Base-by-base conservation (phyloP, 2,888 invertebrate genomes). In the Nemurella pictetii region DNA sequence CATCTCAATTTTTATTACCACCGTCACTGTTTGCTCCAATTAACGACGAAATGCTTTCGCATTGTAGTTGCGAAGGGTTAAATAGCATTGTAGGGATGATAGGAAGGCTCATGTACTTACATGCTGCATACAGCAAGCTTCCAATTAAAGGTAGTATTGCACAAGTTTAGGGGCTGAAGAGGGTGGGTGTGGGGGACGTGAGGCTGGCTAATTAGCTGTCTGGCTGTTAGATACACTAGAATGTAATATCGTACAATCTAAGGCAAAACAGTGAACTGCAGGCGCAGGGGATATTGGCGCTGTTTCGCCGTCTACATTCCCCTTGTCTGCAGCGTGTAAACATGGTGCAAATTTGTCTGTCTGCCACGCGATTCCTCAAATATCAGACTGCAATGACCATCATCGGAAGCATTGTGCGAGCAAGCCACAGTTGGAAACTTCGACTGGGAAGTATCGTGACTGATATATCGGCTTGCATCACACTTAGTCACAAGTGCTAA, bases 101-200 rank as follows among this genome's bases (percentile, higher is more conserved):
- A 15, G 28, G 28, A 55, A 29, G 72, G 72, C 15, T 25, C 27
- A 55, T 82, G 27, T 29, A 72, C 72, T 55, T 72, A 82, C 82
- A 55, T 27, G 27, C n/a, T 82, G 55, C 27, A 82, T 27, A 82
- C 55, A 55, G 55, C 82, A 55, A 12, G 55, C 84, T 85, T 86
- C 86, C 86, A 86, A 86, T 86, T 86, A 86, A 86, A 86, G 86
- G 86, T 55, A 55, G 55, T 86, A 86, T 86, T 85, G 86, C 84
- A 86, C 85, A 77, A 78, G 85, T 84, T 55, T 81, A 78, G 83
- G 55, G 55, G 20, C 55, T 55, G 15, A 36, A 35, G 32, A 83
- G 55, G 27, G 80, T 25, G 29, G 73, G 77, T 83, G 78, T 55
- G 75, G 20, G 35, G 5, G 12, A 4, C 15, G 55, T 55, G 20